Percentiles rank a stretch among this genome's conserved stretches.
Conservation (phyloP, 2,113 vertebrate species). For the Chelonoidis abingdonii region DNA sequence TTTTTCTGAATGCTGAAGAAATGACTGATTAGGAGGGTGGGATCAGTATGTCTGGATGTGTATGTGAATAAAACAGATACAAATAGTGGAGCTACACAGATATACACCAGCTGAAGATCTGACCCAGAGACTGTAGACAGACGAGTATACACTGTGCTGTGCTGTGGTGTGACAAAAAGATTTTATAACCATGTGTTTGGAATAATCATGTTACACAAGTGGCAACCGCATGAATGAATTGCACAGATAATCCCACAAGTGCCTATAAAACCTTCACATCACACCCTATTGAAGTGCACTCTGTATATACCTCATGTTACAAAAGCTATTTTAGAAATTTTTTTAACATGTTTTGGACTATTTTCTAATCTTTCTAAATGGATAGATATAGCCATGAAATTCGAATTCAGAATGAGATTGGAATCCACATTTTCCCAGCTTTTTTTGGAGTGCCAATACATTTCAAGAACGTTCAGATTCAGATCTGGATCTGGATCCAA, state of each 20-base stretch:
- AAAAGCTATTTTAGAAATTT: background rate
- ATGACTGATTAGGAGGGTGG: background rate
- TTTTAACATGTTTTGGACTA: background rate
- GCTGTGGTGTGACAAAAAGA: background rate
- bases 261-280: background rate
- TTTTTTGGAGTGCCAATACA: background rate
- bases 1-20: background rate
- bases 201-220: background rate
- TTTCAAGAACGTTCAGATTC: background rate
- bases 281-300: background rate
- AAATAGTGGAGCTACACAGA: background rate
- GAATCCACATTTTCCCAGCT: background rate
- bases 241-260: background rate
- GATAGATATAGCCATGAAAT: background rate
- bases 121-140: background rate
- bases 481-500: background rate
- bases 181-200: background rate
- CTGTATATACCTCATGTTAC: background rate
- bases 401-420: background rate
- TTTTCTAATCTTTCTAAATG: background rate
- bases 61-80: background rate
- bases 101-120: background rate
- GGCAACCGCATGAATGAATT: background rate
- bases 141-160: background rate
- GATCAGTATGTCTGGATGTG: background rate